Evolutionary conservation across 2,113 vertebrate species (phyloP).

Genomic region (Misgurnus mizolepis): DNA sequence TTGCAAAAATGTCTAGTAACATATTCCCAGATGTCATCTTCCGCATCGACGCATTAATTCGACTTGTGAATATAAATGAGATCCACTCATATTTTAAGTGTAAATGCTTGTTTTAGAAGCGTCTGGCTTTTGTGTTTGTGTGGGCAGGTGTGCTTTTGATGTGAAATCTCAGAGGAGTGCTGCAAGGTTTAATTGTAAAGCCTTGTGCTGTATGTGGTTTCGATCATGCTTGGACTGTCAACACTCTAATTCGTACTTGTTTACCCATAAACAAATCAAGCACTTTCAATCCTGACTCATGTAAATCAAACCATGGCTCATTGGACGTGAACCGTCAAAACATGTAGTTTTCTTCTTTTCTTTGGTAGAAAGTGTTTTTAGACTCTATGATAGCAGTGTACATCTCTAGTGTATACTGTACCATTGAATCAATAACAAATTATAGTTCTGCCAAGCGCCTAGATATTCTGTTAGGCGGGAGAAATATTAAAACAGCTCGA

Average conservation of each 20-base stretch:
- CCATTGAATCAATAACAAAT: conserved; percentile 58
- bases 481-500: conserved; percentile 45
- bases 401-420: conserved; percentile 32
- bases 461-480: conserved; percentile 24
- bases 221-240: conserved; percentile 26
- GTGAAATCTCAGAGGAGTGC: neutral
- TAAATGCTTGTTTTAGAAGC: conserved; percentile 34
- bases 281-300: neutral
- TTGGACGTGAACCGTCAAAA: neutral
- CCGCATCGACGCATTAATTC: neutral
- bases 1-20: neutral
- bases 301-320: conserved; percentile 1
- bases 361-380: conserved; percentile 27
- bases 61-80: conserved; percentile 5
- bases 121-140: neutral
- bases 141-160: neutral
- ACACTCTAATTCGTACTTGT: conserved; percentile 32
- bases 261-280: conserved; percentile 26
- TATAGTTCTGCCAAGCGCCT: conserved; percentile 47
- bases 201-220: neutral
- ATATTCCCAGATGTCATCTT: neutral
- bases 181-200: conserved; percentile 18
- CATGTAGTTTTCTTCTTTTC: neutral
- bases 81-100: conserved; percentile 20
- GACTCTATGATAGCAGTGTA: conserved; percentile 29